Percentiles rank a stretch among this genome's conserved stretches.
Evolutionary conservation across 1,140 invertebrate species (phyloP).

Genomic region (Drosophila kohkoa): DNA sequence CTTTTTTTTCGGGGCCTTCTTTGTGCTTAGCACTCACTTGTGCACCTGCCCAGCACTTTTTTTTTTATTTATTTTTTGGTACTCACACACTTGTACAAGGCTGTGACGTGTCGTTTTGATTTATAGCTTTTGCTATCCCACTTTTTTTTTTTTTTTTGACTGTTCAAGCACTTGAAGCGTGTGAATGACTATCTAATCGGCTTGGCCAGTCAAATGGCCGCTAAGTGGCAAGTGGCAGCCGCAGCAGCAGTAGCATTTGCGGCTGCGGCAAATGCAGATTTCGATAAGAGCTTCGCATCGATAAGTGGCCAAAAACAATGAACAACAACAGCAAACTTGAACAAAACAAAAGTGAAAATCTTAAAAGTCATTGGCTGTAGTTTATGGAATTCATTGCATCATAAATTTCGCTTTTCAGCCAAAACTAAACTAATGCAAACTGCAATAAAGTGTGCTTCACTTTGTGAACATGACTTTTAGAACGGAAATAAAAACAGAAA

Average conservation of each 20-base stretch:
- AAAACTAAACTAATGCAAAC: too few species aligned
- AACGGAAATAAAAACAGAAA: too few species aligned
- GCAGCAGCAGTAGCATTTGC: not conserved
- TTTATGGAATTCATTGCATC: not conserved
- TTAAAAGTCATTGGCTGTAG: not conserved
- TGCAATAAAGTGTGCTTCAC: too few species aligned
- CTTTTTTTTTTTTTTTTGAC: constrained; percentile 14
- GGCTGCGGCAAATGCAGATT: constrained; percentile 32
- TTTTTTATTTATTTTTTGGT: not conserved
- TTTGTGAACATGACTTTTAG: too few species aligned
- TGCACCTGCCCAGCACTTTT: not conserved
- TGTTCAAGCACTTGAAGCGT: constrained; percentile 14
- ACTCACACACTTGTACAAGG: not conserved
- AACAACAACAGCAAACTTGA: not conserved
- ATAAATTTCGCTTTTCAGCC: too few species aligned
- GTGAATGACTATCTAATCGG: constrained; percentile 39
- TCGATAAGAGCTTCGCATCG: constrained; percentile 29
- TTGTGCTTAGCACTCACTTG: not conserved
- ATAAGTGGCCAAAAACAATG: constrained; percentile 16
- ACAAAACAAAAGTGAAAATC: not conserved
- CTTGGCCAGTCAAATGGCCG: constrained; percentile 16
- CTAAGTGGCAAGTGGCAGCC: constrained; percentile 22
- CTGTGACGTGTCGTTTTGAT: constrained; percentile 43
- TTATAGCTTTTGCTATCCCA: constrained; percentile 17
- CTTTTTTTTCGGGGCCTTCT: not conserved